A percentile compares a stretch with the other conserved stretches of the same genome.
Conservation (phyloP, 2,888 invertebrate genomes). For the Plebejus melissa region DNA sequence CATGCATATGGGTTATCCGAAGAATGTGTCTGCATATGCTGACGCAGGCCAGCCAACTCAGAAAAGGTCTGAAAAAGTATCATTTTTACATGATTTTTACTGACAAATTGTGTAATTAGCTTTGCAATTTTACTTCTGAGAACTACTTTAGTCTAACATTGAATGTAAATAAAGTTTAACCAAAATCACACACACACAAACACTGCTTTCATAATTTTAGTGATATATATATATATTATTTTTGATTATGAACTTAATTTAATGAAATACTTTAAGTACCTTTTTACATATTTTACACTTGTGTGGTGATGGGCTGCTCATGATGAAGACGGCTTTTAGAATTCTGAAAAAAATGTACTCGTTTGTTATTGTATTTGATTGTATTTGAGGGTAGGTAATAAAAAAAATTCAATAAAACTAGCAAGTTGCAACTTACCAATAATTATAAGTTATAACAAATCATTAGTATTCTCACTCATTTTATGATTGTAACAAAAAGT, state of each 20-base stretch:
- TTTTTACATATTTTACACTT: conserved; percentile 20
- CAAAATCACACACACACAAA: neutral
- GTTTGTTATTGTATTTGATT: too few species aligned
- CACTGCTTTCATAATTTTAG: neutral
- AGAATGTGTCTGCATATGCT: conserved; percentile 45
- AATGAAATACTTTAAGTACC: conserved; percentile 1
- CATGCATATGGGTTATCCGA: conserved; percentile 43
- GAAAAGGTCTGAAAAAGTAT: conserved; percentile 42
- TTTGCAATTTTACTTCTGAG: neutral
- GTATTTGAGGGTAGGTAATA: too few species aligned
- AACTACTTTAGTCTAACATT: neutral
- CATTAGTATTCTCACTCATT: too few species aligned
- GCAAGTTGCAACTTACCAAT: too few species aligned
- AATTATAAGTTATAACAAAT: too few species aligned
- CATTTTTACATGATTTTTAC: neutral
- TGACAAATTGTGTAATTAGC: neutral
- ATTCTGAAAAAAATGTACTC: neutral
- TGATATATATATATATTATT: neutral
- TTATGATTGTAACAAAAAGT: too few species aligned
- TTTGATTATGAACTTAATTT: neutral
- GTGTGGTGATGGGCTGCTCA: neutral
- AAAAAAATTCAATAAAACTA: too few species aligned
- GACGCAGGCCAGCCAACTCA: conserved; percentile 36
- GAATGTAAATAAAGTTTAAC: neutral
- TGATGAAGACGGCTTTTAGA: neutral